Evolutionary conservation across 2,797 vertebrate species (phyloP), one percentile per base, ranked within the genome.

Genomic region (Gadopsis marmoratus): DNA sequence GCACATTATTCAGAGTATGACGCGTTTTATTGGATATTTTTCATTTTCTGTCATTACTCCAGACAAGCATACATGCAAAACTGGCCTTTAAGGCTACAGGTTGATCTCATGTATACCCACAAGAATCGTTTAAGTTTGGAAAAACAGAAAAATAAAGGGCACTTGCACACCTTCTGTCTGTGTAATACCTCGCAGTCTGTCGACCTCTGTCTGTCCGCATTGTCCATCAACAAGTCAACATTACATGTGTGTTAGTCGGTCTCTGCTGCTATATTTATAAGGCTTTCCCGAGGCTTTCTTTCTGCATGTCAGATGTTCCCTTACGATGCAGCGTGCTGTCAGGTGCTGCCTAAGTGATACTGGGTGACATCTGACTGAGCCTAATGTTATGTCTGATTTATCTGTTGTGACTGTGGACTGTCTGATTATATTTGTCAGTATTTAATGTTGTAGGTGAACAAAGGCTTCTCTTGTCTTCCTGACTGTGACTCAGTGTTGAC

Each of bases 341-440:
- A 81, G 78, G 82, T 87, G 81, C 79, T 82, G 72, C 85, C 65
- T 64, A 56, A 78, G 80, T 88, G 84, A 84, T 62, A 66, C 67
- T 29, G 60, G 72, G 37, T 86, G 89, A 89, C 82, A 80, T 88
- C 85, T 81, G 88, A 77, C 85, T 79, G 13, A 71, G 79, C 65
- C 69, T 54, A 58, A 73, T 56, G 50, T 73, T 73, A 23, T 16
- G 54, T 70, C 31, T 84, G 86, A 86, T 7, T 87, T 80, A 90
- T 92, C 73, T 78, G 86, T 83, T 86, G 74, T 90, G 91, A 88
- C 90, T 81, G 71, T 16, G 54, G 76, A 86, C 87, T 88, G 91
- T 91, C 89, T 90, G 80, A 71, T 86, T 89, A 90, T 78, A 89
- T 92, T 92, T 91, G 87, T 92, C 90, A 87, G 74, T 78, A 74